Conservation (phyloP, 2,888 invertebrate species). For the Acanthoscelides obtectus region DNA sequence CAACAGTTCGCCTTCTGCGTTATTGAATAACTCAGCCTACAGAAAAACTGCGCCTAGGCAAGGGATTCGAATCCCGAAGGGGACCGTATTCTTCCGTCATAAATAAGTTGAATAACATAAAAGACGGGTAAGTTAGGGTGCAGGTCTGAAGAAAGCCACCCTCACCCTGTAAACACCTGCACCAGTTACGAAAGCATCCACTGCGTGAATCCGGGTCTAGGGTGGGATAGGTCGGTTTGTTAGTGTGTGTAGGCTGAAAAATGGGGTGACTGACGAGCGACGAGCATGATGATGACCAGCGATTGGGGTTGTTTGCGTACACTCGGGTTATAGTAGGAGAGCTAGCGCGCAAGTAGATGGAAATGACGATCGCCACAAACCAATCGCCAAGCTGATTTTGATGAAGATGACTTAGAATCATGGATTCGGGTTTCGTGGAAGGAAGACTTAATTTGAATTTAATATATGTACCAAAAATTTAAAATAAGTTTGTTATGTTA, state of each 20-base stretch:
- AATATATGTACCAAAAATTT: too few relatives aligned
- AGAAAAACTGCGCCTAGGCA: neutral
- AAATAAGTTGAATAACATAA: neutral
- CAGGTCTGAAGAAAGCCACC: conserved; percentile 10
- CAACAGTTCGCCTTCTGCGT: neutral
- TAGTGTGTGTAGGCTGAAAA: neutral
- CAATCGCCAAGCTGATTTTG: too few relatives aligned
- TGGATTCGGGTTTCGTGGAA: too few relatives aligned
- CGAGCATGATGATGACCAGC: neutral
- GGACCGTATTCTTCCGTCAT: neutral
- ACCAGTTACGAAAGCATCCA: conserved; percentile 1
- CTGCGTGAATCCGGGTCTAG: neutral
- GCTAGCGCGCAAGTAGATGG: too few relatives aligned
- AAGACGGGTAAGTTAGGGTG: neutral
- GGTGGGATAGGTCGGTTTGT: neutral
- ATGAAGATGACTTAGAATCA: too few relatives aligned
- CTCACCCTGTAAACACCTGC: conserved; percentile 27
- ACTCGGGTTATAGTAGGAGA: neutral
- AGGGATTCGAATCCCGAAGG: neutral
- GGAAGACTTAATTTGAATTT: too few relatives aligned
- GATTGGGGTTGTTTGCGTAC: neutral
- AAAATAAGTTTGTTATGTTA: too few relatives aligned
- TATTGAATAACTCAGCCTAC: neutral
- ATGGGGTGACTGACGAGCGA: neutral
- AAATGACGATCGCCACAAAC: too few relatives aligned